Evolutionary conservation across 64 coral and sea anemone genomes (phyloP), one percentile per base, ranked within the genome.

Genomic region (Cladopsammia gracilis): DNA sequence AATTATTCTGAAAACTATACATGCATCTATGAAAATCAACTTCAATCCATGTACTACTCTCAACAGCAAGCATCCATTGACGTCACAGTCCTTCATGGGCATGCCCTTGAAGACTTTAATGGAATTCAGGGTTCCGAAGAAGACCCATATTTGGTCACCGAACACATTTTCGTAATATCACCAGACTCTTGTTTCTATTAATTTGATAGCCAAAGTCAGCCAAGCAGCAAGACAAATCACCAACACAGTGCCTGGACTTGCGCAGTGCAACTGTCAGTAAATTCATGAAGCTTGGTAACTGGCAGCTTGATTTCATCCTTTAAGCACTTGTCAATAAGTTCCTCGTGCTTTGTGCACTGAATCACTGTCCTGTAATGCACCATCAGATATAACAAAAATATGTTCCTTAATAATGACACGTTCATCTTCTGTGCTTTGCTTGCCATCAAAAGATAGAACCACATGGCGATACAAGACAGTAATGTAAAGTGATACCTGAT

Each of bases 191-290:
- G n/a, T 68, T 85, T 25, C 47, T 23, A 19, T 90, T 78, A 10
- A 77, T 20, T 11, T 80, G 85, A 94, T 15, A 70, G 78, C 64
- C 75, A n/a, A n/a, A 94, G 76, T 94, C 93, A 67, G 86, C 68
- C 49, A 83, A 78, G 26, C 52, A 94, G 43, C 86, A 94, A 5
- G 75, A 75, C 43, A 94, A 15, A 54, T 94, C 93, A n/a, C 93
- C 70, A 18, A 89, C 4, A 53, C 93, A 94, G 53, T 94, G 93
- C 0, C 87, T n/a, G 2, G 86, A 89, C 78, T 25, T 94, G 93
- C 2, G 56, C 78, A 48, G 91, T 75, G 72, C 84, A 93, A 7
- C 71, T n/a, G n/a, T n/a, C n/a, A n/a, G n/a, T n/a, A n/a, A n/a
- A n/a, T n/a, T n/a, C n/a, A n/a, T n/a, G n/a, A n/a, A 90, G 51